phyloP scores from a whole-genome alignment of 2,888 invertebrate species.

The Nesidiocoris tenuis region DNA sequence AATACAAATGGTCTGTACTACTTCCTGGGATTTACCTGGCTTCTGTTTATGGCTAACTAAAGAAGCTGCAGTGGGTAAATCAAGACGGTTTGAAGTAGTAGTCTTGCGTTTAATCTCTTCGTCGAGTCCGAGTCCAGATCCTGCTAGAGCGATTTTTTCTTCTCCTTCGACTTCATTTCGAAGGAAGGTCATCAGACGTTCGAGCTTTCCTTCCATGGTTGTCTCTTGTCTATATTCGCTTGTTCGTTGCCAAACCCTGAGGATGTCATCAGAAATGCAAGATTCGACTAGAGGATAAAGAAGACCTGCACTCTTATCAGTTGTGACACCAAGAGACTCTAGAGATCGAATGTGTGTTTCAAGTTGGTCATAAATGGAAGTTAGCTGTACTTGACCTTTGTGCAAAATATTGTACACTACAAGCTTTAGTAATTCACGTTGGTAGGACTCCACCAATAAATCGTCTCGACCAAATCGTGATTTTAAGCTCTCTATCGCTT shows the following conservation, averaged over 20 bases:
- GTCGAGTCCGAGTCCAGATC: conserved; percentile 16
- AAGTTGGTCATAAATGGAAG: background rate
- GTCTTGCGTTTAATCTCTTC: conserved; percentile 13
- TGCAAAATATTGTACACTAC: background rate
- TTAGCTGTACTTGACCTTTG: background rate
- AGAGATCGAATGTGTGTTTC: background rate
- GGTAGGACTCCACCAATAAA: conserved; percentile 3
- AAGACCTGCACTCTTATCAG: background rate
- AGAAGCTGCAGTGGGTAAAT: conserved; percentile 11
- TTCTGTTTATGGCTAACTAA: background rate
- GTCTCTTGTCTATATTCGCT: conserved; percentile 13
- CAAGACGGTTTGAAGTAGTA: background rate
- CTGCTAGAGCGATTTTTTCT: conserved; percentile 3
- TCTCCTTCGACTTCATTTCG: conserved; percentile 18
- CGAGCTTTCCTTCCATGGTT: conserved; percentile 1
- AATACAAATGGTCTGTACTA: conserved; percentile 1
- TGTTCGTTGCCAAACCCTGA: conserved; percentile 19
- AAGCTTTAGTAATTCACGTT: background rate
- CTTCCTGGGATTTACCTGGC: background rate
- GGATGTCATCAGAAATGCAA: conserved; percentile 9
- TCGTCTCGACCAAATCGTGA: background rate
- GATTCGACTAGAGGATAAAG: conserved; percentile 13
- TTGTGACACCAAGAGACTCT: conserved; percentile 1
- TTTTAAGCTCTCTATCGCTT: background rate
- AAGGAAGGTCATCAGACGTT: conserved; percentile 17